Evolutionary conservation across 2,888 invertebrate species (phyloP), one percentile per base, ranked within the genome.

Genomic region (Meloe dianella): DNA sequence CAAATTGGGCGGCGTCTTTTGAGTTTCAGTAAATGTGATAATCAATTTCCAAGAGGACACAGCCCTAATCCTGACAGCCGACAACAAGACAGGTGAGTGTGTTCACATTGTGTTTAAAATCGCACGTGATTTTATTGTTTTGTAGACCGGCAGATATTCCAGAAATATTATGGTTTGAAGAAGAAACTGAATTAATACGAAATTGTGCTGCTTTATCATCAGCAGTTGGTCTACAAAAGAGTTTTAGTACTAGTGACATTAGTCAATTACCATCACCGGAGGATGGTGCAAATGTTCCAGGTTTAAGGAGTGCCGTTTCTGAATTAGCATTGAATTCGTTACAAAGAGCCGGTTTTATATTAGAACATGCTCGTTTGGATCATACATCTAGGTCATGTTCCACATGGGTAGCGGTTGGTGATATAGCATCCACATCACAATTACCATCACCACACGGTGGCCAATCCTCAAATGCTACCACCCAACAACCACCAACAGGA

Each of bases 341-440:
- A 56, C 87, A 88, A 76, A 81, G 88, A 65, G 85, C 84, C 59
- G 85, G 86, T 17, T 85, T 87, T 69, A 78, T 88, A 60, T 74
- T 88, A 65, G 87, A 88, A 72, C 87, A 88, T 68, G 85, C 87
- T 2, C 84, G 89, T 60, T 83, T 91, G 68, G 90, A 90, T 71
- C 83, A 84, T 63, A 82, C 83, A 2, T 83, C 83, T 10, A 86
- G 94, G 4, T 93, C 93, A 0, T 93, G 94, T 83, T 93, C 93
- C 71, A 94, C 94, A 0, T 94, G 94, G 94, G 94, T 94, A 0
- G 94, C 91, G 72, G 93, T 94, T 2, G 94, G 94, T 0, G 91
- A 91, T 78, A 85, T 90, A 29, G 88, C 88, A 1, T 89, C 89
- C 61, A 92, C 92, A 0, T 93, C 93, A 0, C 93, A 94, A 80